phyloP scores from a whole-genome alignment of 2,888 invertebrate genomes.

The Dromius quadrimaculatus region DNA sequence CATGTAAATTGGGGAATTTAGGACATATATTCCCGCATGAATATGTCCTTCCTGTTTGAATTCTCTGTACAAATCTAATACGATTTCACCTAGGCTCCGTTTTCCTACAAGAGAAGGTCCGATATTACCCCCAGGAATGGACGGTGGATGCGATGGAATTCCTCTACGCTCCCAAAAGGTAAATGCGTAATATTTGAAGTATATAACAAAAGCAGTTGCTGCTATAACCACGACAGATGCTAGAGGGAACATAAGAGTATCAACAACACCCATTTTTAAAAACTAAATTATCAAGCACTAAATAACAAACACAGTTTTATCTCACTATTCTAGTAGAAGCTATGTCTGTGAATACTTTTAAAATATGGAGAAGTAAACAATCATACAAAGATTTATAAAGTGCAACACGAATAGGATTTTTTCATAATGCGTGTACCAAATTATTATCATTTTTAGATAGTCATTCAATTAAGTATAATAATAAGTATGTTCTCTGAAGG shows the following conservation, averaged over 20 bases:
- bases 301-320: not conserved
- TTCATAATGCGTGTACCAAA: not conserved
- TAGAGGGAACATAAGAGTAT: conserved; percentile 22
- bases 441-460: conserved; percentile 6
- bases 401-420: conserved; percentile 7
- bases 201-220: conserved; percentile 15
- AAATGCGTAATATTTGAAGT: conserved; percentile 41
- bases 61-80: conserved; percentile 47
- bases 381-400: conserved; percentile 4
- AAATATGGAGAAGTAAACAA: not conserved
- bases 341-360: not conserved
- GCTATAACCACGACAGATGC: not conserved
- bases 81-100: conserved; percentile 27
- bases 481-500: not conserved
- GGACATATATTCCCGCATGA: conserved; percentile 56
- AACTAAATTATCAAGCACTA: not conserved
- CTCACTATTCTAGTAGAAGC: conserved; percentile 2
- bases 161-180: conserved; percentile 39
- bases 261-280: conserved; percentile 33
- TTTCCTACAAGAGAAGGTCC: conserved; percentile 36
- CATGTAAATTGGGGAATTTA: conserved; percentile 59
- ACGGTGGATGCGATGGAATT: conserved; percentile 18
- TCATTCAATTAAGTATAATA: conserved; percentile 12
- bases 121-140: conserved; percentile 41
- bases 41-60: conserved; percentile 53